Evolutionary conservation across 1,140 invertebrate genomes (phyloP).

Genomic region (Heliconius eleuchia): DNA sequence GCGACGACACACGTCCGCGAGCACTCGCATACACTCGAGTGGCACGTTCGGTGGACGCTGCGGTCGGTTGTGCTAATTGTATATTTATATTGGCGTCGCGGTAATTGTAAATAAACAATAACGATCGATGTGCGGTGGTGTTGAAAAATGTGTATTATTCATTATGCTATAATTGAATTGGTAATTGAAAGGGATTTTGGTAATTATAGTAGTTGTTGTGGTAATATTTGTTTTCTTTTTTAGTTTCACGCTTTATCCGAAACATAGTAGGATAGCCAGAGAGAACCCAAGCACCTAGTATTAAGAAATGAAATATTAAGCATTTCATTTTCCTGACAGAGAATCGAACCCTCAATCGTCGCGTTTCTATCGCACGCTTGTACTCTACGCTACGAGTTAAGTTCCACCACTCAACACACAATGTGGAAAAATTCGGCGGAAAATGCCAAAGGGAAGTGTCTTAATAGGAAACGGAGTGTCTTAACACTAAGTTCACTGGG

Average conservation of each 20-base stretch:
- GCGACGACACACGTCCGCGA: slow-evolving; percentile 20
- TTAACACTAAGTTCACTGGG: too few species aligned
- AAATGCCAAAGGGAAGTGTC: too few species aligned
- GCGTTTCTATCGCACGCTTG: too few species aligned
- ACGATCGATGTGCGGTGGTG: background rate
- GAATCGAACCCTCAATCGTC: too few species aligned
- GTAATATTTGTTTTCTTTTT: background rate
- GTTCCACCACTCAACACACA: too few species aligned
- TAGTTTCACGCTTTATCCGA: background rate
- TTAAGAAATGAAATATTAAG: too few species aligned
- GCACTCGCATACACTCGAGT: background rate
- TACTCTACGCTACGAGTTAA: too few species aligned
- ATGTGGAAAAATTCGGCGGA: too few species aligned
- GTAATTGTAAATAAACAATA: slow-evolving; percentile 37
- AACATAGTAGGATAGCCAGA: too few species aligned
- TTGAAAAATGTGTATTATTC: background rate
- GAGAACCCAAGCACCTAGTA: too few species aligned
- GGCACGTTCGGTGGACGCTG: background rate
- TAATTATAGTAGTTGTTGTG: background rate
- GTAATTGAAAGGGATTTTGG: background rate
- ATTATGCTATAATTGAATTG: background rate
- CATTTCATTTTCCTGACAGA: too few species aligned
- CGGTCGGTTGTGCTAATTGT: slow-evolving; percentile 32
- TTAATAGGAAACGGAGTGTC: too few species aligned
- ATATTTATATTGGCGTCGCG: slow-evolving; percentile 29